phyloP scores from a whole-genome alignment of 2,888 invertebrate species.

The Caenorhabditis macrosperma region DNA sequence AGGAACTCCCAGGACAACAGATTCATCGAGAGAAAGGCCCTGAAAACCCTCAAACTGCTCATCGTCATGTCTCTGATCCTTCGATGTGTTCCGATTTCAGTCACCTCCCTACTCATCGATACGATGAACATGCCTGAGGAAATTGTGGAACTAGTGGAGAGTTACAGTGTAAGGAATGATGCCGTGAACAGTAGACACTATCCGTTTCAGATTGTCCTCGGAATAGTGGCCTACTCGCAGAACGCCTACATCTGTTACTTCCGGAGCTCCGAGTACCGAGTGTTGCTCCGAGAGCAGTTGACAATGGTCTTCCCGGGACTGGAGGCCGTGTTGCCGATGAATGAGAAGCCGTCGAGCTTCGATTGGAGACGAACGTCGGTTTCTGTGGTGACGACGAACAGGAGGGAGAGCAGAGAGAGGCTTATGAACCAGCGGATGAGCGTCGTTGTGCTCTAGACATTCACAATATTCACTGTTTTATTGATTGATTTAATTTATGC shows the following conservation, averaged over 20 bases:
- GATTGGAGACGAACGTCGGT: slow-evolving; percentile 7
- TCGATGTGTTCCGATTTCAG: slow-evolving; percentile 23
- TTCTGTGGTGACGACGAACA: background rate
- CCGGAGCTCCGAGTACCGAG: slow-evolving; percentile 37
- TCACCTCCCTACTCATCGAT: background rate
- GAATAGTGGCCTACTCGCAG: slow-evolving; percentile 30
- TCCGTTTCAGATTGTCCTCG: slow-evolving; percentile 20
- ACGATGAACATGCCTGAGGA: too few relatives aligned
- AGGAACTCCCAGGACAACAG: slow-evolving; percentile 6
- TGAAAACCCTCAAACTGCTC: slow-evolving; percentile 39
- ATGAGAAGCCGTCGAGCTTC: slow-evolving; percentile 4
- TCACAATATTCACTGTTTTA: too few relatives aligned
- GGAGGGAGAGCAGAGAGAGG: too few relatives aligned
- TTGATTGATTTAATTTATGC: too few relatives aligned
- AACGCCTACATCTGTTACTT: slow-evolving; percentile 45
- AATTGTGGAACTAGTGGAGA: slow-evolving; percentile 15
- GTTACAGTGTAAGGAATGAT: slow-evolving; percentile 42
- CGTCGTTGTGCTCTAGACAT: too few relatives aligned
- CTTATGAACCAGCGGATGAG: too few relatives aligned
- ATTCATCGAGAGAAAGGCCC: slow-evolving; percentile 34
- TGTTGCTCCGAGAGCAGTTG: slow-evolving; percentile 24
- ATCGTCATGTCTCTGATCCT: slow-evolving; percentile 27
- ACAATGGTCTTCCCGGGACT: slow-evolving; percentile 21
- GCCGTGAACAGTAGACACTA: too few relatives aligned
- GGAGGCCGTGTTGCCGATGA: slow-evolving; percentile 3